A percentile compares a stretch with the other conserved stretches of the same genome.
phyloP scores from a whole-genome alignment of 2,797 vertebrate genomes.

The Anisognathus igniventris region DNA sequence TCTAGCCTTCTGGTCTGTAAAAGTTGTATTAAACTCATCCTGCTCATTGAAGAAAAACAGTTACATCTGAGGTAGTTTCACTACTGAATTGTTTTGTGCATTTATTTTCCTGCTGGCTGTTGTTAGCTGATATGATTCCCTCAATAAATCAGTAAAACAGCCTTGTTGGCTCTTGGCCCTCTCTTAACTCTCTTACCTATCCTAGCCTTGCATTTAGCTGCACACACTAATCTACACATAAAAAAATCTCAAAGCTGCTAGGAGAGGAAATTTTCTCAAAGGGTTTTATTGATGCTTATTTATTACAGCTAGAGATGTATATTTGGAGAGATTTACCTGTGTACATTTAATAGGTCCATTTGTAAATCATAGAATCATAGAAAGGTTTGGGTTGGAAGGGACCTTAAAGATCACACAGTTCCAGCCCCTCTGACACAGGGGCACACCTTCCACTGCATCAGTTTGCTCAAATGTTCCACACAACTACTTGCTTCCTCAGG shows the following conservation, averaged over 20 bases:
- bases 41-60: not conserved
- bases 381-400: not conserved
- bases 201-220: not conserved
- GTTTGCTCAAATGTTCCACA: not conserved
- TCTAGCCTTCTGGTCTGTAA: constrained; percentile 37
- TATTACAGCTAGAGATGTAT: not conserved
- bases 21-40: constrained; percentile 5
- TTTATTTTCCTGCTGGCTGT: not conserved
- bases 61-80: not conserved
- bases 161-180: not conserved
- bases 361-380: not conserved
- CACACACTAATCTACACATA: not conserved
- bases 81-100: not conserved
- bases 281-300: not conserved
- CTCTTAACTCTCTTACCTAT: not conserved
- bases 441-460: not conserved
- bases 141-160: not conserved
- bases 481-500: not conserved
- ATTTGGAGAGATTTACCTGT: not conserved
- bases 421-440: accelerated
- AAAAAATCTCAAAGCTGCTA: not conserved
- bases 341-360: not conserved
- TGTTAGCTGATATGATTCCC: not conserved
- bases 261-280: not conserved
- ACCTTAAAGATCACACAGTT: not conserved